Conservation (phyloP, 35 echinoderm and acorn worm species). For the Apostichopus californicus region DNA sequence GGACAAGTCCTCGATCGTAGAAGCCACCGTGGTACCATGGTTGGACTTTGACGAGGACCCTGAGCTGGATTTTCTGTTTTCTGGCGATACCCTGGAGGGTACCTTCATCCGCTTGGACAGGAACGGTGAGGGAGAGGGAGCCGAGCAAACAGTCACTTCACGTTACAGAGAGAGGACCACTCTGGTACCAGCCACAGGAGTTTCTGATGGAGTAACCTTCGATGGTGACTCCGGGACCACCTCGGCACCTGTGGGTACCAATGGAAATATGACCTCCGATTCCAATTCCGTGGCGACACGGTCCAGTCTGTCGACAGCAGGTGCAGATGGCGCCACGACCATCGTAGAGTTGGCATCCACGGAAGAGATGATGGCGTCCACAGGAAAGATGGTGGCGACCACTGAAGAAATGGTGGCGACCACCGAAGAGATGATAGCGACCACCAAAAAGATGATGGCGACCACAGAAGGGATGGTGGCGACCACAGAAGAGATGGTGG, state of each 20-base stretch:
- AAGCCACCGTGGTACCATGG: conserved; percentile 65
- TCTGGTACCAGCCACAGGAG: neutral
- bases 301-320: neutral
- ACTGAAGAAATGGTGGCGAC: neutral
- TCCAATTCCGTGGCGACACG: neutral
- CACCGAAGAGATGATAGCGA: neutral
- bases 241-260: neutral
- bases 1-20: conserved; percentile 11
- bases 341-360: neutral
- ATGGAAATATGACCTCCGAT: neutral
- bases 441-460: neutral
- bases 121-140: neutral
- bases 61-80: neutral
- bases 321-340: neutral
- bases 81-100: conserved; percentile 7
- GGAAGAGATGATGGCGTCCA: neutral
- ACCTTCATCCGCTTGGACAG: conserved; percentile 4
- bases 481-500: neutral
- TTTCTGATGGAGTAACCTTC: neutral
- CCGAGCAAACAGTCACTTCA: neutral
- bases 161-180: conserved; percentile 20
- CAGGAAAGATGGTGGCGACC: neutral
- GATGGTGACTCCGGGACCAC: neutral
- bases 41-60: conserved; percentile 57
- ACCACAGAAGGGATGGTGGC: neutral